These are phyloP conservation scores for Micrasema longulum DNA, from an alignment of 1,140 invertebrate species.

Conservation along the genomic window DNA sequence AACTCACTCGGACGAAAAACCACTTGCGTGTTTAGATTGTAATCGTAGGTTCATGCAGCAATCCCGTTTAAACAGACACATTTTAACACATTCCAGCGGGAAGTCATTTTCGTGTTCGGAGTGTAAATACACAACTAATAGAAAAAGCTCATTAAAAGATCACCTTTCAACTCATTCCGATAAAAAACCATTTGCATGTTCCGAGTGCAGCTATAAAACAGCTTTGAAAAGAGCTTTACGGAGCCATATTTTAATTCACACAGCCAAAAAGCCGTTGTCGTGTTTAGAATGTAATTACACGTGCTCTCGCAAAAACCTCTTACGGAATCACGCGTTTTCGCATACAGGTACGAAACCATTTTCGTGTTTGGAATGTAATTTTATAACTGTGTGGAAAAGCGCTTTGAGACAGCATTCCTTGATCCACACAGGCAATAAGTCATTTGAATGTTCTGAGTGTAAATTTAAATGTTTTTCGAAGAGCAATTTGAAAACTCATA, in stretches of 20 bases:
- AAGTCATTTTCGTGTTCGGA: neutral
- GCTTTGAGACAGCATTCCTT: too few relatives aligned
- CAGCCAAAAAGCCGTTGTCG: too few relatives aligned
- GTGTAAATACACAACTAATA: neutral
- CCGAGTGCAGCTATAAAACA: too few relatives aligned
- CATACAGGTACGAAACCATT: neutral
- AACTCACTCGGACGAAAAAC: neutral
- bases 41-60: neutral
- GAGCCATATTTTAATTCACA: too few relatives aligned
- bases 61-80: neutral
- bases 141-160: neutral
- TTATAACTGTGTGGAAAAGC: too few relatives aligned
- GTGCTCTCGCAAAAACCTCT: neutral
- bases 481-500: too few relatives aligned
- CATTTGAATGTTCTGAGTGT: too few relatives aligned
- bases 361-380: neutral
- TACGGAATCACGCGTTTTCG: neutral
- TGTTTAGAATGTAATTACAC: constrained; percentile 2
- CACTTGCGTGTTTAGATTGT: neutral
- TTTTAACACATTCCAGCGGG: neutral
- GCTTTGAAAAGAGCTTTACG: too few relatives aligned
- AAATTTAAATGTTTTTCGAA: too few relatives aligned
- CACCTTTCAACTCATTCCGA: neutral
- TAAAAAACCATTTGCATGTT: too few relatives aligned
- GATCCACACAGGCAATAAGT: too few relatives aligned